Conservation (phyloP, 1,140 invertebrate genomes). For the Cotesia glomerata region DNA sequence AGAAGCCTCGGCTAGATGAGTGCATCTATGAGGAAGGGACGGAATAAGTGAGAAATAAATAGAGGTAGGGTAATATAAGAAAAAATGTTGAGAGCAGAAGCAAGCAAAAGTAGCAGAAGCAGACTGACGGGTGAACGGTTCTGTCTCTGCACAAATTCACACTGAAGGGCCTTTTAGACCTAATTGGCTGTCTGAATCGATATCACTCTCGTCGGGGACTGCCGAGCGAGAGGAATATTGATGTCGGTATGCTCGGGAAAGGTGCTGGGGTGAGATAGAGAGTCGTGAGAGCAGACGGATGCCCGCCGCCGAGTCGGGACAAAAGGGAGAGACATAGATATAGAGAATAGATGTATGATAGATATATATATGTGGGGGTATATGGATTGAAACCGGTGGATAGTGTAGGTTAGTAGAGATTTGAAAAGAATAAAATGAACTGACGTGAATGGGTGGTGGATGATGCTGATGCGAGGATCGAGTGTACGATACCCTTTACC, state of each 20-base stretch:
- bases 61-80: constrained; percentile 24
- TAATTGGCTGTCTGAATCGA: constrained; percentile 62
- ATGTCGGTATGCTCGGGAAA: neutral
- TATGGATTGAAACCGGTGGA: neutral
- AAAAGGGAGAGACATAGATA: neutral
- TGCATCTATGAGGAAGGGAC: too few relatives aligned
- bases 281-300: constrained; percentile 14
- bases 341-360: neutral
- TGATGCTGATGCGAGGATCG: too few relatives aligned
- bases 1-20: too few relatives aligned
- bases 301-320: neutral
- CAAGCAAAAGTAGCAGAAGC: constrained; percentile 3
- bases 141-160: constrained; percentile 47
- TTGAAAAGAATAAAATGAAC: neutral
- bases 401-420: neutral
- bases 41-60: constrained; percentile 29
- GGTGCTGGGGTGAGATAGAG: constrained; percentile 8
- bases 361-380: neutral
- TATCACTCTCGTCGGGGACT: constrained; percentile 49
- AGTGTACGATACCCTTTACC: too few relatives aligned
- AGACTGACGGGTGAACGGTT: constrained; percentile 25
- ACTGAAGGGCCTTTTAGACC: constrained; percentile 59
- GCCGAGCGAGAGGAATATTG: constrained; percentile 27
- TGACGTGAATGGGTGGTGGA: constrained; percentile 11
- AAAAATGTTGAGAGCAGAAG: neutral